Base-by-base conservation (phyloP, 1,140 invertebrate species). In the Eriocheir sinensis region DNA sequence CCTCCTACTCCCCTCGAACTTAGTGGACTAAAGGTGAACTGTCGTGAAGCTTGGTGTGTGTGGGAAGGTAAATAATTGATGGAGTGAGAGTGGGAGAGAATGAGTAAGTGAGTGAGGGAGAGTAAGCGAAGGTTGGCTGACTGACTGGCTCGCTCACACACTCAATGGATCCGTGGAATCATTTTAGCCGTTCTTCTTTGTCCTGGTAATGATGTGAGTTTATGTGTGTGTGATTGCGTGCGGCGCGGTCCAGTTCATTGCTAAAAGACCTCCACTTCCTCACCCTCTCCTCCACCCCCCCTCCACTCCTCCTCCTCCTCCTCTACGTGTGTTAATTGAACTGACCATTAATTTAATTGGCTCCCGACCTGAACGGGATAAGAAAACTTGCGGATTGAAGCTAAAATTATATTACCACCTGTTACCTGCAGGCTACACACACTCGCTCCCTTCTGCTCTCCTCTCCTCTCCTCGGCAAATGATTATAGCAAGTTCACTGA, bases 261-360 rank as follows among this genome's bases (percentile, higher is more conserved):
- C n/a, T n/a, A n/a, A n/a, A n/a, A n/a, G n/a, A n/a, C n/a, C n/a
- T n/a, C n/a, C n/a, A n/a, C n/a, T n/a, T n/a, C n/a, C n/a, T n/a
- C n/a, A n/a, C n/a, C n/a, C n/a, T n/a, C n/a, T n/a, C n/a, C n/a
- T n/a, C n/a, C n/a, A n/a, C n/a, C n/a, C n/a, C n/a, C n/a, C n/a
- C n/a, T n/a, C n/a, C n/a, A n/a, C n/a, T n/a, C n/a, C n/a, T n/a
- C n/a, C n/a, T n/a, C n/a, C n/a, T n/a, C n/a, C n/a, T n/a, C n/a
- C n/a, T n/a, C n/a, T n/a, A n/a, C n/a, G n/a, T n/a, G n/a, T n/a
- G n/a, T n/a, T 72, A 72, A 72, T 72, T 21, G 27, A 72, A 72
- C 60, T 72, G 60, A 72, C 60, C 60, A 27, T n/a, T 72, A 72
- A 72, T 72, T 72, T 72, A 72, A 72, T n/a, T 72, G 60, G 21